A percentile compares a stretch with the other conserved stretches of the same genome.
Evolutionary conservation across 2,888 invertebrate species (phyloP).

Genomic region (Ctena decussata): DNA sequence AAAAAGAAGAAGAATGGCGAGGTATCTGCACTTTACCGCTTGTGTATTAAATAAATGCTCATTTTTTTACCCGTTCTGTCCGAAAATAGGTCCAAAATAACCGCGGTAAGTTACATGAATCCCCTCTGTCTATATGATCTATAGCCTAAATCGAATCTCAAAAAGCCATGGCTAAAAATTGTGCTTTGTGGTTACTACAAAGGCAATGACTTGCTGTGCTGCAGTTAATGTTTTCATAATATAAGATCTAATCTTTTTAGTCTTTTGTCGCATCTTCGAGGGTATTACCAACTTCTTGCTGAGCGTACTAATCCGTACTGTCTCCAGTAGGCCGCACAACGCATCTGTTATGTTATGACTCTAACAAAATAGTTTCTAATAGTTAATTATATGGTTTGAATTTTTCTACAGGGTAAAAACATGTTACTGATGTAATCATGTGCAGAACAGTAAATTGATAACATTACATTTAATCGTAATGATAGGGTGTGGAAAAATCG

Average conservation of each 20-base stretch:
- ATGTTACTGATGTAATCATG: conserved; percentile 22
- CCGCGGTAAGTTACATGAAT: no score
- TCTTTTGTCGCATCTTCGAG: background rate
- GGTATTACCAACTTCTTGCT: conserved; percentile 22
- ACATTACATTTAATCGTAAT: conserved; percentile 21
- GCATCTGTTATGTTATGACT: conserved; percentile 1
- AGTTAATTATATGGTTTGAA: background rate
- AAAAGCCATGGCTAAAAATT: no score
- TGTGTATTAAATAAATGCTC: no score
- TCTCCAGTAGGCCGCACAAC: background rate
- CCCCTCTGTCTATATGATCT: no score
- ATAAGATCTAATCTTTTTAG: background rate
- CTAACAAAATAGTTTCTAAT: background rate
- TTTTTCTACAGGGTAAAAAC: background rate
- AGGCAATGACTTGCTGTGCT: background rate
- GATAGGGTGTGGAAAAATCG: conserved; percentile 18
- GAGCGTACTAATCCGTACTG: conserved; percentile 28
- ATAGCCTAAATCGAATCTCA: no score
- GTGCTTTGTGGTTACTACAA: background rate
- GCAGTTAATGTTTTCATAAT: background rate
- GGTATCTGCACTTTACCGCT: no score
- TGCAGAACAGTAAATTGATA: conserved; percentile 14
- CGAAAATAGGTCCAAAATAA: no score
- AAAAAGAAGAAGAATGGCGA: no score
- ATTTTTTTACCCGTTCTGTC: no score